Base-by-base conservation (phyloP, 2,113 vertebrate species). In the Chunga burmeisteri region DNA sequence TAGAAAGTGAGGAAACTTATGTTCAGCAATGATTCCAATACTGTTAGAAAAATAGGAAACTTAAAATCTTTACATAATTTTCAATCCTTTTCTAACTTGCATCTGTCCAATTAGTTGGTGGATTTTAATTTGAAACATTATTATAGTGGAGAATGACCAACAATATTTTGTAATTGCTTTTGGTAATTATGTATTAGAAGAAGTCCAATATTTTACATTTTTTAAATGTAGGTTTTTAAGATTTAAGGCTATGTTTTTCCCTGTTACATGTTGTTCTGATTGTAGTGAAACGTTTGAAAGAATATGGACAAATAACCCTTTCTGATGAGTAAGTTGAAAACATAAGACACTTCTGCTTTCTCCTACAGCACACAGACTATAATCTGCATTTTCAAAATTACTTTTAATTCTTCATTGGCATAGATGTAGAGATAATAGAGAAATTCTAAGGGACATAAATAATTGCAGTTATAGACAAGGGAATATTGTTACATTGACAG, bases 341-440 rank as follows among this genome's bases (percentile, higher is more conserved):
- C 32, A 2, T 68, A 81, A 93, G 81, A 66, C 65, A 50, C 79
- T 88, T 72, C 44, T 93, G 27, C 36, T 75, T 88, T 91, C 38
- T 88, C 34, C 38, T 62, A 73, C 13, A 42, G 82, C 56, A 90
- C 83, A 59, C 62, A 86, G 40, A 29, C 40, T 59, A 8, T 79
- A 87, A 75, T 90, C 89, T 88, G 49, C 71, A 95, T 81, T 65
- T 94, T 86, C 56, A 91, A 88, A 97, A 86, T 30, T 68, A 73
- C 40, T 73, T 90, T 82, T 84, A 52, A 23, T 77, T 80, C 23
- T 44, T 95, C 52, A 77, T 91, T 42, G 25, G 38, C 90, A 46
- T 53, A 92, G 52, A 70, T 83, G n/a, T 73, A 75, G 79, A 93
- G 70, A 72, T 74, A 94, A 85, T 23, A n/a, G 20, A 88, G 68